Evolutionary conservation across 2,797 vertebrate species (phyloP).

Genomic region (Microctenopoma lineatum): DNA sequence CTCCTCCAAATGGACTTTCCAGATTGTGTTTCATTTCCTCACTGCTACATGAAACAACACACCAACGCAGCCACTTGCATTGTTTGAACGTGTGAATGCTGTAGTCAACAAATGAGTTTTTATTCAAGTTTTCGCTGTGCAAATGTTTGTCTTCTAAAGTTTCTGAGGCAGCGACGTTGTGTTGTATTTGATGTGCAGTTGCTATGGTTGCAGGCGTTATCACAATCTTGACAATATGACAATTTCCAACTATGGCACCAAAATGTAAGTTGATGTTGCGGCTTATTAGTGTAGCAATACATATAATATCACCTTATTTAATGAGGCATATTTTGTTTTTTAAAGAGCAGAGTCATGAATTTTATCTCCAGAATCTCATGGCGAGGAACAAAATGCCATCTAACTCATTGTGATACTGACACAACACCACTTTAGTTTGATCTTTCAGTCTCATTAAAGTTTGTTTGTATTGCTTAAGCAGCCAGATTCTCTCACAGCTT

Average conservation of each 20-base stretch:
- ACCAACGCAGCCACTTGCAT: no score
- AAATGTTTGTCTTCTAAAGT: not conserved
- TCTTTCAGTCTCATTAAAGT: not conserved
- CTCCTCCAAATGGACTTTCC: not conserved
- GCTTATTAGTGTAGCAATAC: not conserved
- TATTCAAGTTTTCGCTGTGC: not conserved
- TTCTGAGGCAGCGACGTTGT: not conserved
- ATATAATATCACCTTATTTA: no score
- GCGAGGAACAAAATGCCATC: not conserved
- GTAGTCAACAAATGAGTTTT: not conserved
- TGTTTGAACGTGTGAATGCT: not conserved
- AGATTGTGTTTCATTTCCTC: not conserved
- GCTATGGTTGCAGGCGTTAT: not conserved
- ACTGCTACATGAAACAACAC: not conserved
- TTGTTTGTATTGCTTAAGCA: not conserved
- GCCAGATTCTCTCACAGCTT: no score
- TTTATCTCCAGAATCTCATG: not conserved
- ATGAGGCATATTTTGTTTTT: no score
- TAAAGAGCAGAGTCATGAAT: not conserved
- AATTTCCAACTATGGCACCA: no score
- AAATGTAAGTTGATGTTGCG: not conserved
- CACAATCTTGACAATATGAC: no score
- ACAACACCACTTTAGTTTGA: not conserved
- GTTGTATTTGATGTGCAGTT: slow-evolving; percentile 1
- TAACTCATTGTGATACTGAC: not conserved